Evolutionary conservation across 2,113 vertebrate species (phyloP), one percentile per base, ranked within the genome.

Genomic region (Dipodomys ordii): DNA sequence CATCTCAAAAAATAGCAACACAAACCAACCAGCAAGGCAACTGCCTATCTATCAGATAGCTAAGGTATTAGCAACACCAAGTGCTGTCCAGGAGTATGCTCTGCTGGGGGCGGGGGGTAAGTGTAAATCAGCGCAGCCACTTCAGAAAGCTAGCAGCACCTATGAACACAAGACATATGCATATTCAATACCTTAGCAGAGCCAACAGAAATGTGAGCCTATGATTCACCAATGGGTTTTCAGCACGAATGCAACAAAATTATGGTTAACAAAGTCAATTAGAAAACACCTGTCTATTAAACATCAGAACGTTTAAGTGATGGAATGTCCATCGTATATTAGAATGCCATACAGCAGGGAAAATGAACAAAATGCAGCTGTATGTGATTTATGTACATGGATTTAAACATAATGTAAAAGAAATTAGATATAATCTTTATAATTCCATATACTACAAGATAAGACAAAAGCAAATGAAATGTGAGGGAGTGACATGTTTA

Each of bases 11-110:
- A 62, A 19, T 22, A 62, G 20, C 60, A 23, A 86, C 46, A 72
- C 57, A 60, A 0, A 67, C 25, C 72, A 85, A n/a, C 68, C 35
- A 60, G 7, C 49, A 11, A 64, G 19, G 20, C 9, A 46, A 49
- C 30, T n/a, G 65, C n/a, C 62, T 35, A 57, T 11, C 83, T 71
- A 69, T 12, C 8, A 5, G 87, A 76, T 25, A 28, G 44, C n/a
- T 90, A 90, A 93, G 71, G 78, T 46, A 79, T 6, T n/a, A 65
- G 46, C 46, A 80, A 35, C 20, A 57, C 35, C 16, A 49, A 87
- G 67, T 30, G 12, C 7, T 86, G 68, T 4, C 60, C 73, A 81
- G 39, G 20, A 67, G 44, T 1, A 30, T 9, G 6, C 25, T 15
- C 82, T 77, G 39, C 18, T 9, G 2, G 12, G 3, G 0, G 44